These are phyloP conservation scores for Periophthalmus magnuspinnatus DNA, from an alignment of 2,797 vertebrate genomes.

Conservation along the genomic window DNA sequence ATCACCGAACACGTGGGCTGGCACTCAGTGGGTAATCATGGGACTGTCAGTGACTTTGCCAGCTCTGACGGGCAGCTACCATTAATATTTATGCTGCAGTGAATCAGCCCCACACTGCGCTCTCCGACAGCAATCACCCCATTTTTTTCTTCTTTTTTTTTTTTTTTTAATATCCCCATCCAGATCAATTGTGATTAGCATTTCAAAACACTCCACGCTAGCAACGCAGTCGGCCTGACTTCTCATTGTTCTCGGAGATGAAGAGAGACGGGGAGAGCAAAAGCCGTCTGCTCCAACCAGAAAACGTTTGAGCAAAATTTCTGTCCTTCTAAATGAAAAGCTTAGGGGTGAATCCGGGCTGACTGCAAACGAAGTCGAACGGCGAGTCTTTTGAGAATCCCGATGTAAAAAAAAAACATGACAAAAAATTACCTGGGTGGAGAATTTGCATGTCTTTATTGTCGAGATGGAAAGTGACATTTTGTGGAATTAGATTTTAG, in stretches of 20 bases:
- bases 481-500: constrained; percentile 58
- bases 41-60: constrained; percentile 64
- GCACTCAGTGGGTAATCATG: constrained; percentile 68
- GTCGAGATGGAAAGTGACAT: constrained; percentile 64
- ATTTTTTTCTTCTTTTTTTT: constrained; percentile 33
- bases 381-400: constrained; percentile 17
- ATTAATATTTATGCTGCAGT: constrained; percentile 74
- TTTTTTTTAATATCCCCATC: constrained; percentile 60
- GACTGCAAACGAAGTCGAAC: constrained; percentile 27
- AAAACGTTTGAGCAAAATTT: constrained; percentile 47
- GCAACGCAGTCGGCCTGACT: constrained; percentile 54
- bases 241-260: constrained; percentile 58
- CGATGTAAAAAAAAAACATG: constrained; percentile 31
- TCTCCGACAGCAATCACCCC: constrained; percentile 69
- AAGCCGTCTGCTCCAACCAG: constrained; percentile 43
- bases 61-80: constrained; percentile 65
- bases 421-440: constrained; percentile 47
- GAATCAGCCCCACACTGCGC: constrained; percentile 72
- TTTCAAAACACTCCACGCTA: constrained; percentile 56
- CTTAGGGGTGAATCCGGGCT: constrained; percentile 18
- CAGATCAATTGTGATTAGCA: constrained; percentile 75
- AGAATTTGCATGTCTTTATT: constrained; percentile 61
- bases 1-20: constrained; percentile 52
- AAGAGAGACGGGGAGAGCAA: constrained; percentile 44
- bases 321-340: constrained; percentile 31